phyloP scores from a whole-genome alignment of 2,888 invertebrate genomes.

The Pyralis farinalis region DNA sequence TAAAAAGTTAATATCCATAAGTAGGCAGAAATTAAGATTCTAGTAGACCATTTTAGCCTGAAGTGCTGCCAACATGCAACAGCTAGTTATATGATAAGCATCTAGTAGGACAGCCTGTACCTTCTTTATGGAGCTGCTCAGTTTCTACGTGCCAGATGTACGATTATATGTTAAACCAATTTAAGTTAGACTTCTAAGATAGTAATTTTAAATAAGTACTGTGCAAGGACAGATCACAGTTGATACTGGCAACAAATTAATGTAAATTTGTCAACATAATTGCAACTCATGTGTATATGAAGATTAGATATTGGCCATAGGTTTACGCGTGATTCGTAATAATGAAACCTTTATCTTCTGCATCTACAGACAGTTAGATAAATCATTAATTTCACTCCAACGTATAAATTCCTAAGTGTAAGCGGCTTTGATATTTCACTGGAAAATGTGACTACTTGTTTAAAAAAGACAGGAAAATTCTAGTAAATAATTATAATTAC shows the following conservation, averaged over 20 bases:
- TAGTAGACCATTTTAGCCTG: slow-evolving; percentile 34
- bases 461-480: no score
- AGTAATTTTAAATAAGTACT: slow-evolving; percentile 32
- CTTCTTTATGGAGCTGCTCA: slow-evolving; percentile 65
- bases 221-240: background rate
- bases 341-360: background rate
- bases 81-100: slow-evolving; percentile 64
- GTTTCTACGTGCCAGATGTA: slow-evolving; percentile 51
- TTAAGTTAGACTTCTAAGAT: slow-evolving; percentile 33
- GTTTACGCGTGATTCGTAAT: background rate
- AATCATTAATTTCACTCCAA: background rate
- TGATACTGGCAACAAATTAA: background rate
- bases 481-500: no score
- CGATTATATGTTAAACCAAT: slow-evolving; percentile 59
- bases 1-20: background rate
- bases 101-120: slow-evolving; percentile 45
- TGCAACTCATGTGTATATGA: no score
- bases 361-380: background rate
- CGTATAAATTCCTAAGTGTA: background rate
- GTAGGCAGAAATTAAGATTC: background rate
- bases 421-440: background rate
- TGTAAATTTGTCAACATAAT: background rate
- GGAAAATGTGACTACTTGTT: background rate
- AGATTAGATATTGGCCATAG: no score
- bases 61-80: slow-evolving; percentile 47